Evolutionary conservation across 1,140 invertebrate genomes (phyloP).

Genomic region (Trichonephila clavipes): DNA sequence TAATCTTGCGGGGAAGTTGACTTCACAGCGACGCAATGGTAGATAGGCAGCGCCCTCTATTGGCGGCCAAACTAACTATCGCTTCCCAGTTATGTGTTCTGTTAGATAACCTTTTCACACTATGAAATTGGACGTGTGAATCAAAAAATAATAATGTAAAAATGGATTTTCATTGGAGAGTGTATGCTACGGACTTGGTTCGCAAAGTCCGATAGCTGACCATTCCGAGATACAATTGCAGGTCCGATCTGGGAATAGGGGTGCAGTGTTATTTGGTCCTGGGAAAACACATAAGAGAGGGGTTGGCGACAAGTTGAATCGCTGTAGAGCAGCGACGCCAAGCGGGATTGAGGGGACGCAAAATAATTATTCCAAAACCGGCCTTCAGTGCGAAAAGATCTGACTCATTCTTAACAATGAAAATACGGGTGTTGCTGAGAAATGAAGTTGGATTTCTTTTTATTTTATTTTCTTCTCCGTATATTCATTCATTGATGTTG

Average conservation of each 20-base stretch:
- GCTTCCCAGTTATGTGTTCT: not conserved
- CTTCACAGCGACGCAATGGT: slow-evolving; percentile 61
- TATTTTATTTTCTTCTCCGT: not conserved
- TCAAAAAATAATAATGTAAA: not conserved
- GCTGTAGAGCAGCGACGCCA: slow-evolving; percentile 68
- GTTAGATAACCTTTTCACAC: slow-evolving; percentile 5
- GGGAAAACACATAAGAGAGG: not conserved
- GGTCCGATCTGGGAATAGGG: slow-evolving; percentile 52
- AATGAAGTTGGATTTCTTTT: not conserved
- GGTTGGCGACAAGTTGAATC: slow-evolving; percentile 48
- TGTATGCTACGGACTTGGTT: not conserved
- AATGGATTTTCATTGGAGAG: not conserved
- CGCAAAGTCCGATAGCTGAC: not conserved
- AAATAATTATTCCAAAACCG: slow-evolving; percentile 25
- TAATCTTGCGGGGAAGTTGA: slow-evolving; percentile 75
- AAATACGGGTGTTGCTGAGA: slow-evolving; percentile 20
- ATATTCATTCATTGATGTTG: not conserved
- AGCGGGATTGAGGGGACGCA: slow-evolving; percentile 8
- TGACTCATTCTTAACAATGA: slow-evolving; percentile 26
- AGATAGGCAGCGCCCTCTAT: slow-evolving; percentile 65
- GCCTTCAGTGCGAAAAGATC: not conserved
- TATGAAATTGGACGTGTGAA: not conserved
- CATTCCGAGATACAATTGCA: not conserved
- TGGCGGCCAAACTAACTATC: slow-evolving; percentile 8
- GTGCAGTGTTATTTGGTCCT: slow-evolving; percentile 5